Percentiles rank a stretch among this genome's conserved stretches.
Conservation (phyloP, 2,113 vertebrate species). For the Chrysemys picta region DNA sequence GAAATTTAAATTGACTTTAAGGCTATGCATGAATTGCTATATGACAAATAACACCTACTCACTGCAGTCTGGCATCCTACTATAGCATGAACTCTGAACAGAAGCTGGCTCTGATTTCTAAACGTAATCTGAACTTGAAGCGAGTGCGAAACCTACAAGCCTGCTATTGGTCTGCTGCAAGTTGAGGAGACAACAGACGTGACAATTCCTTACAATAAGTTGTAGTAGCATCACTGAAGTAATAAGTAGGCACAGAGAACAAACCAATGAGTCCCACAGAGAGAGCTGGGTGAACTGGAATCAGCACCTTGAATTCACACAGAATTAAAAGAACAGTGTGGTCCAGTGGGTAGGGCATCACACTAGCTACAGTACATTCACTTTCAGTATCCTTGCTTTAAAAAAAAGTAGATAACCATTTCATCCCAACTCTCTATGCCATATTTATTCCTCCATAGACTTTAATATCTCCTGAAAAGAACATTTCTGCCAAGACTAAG, state of each 20-base stretch:
- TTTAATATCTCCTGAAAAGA: conserved; percentile 49
- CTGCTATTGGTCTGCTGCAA: not conserved
- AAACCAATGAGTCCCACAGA: not conserved
- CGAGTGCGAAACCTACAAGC: not conserved
- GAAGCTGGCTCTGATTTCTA: not conserved
- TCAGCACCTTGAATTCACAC: not conserved
- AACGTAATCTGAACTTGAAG: not conserved
- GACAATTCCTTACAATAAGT: too few relatives aligned
- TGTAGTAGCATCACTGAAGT: not conserved
- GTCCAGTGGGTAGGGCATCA: not conserved
- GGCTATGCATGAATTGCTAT: not conserved
- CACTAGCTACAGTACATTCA: not conserved
- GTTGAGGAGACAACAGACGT: not conserved
- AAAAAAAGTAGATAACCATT: not conserved
- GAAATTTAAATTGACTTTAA: not conserved
- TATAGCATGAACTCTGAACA: not conserved
- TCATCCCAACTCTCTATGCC: conserved; percentile 6
- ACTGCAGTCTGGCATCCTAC: not conserved
- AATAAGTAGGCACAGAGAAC: not conserved
- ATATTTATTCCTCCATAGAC: conserved; percentile 27
- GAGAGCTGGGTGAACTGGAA: not conserved
- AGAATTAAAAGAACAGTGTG: not conserved
- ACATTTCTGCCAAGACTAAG: conserved; percentile 56
- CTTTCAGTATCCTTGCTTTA: not conserved
- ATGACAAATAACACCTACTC: not conserved